phyloP scores from a whole-genome alignment of 37 sponge, comb jelly and placozoan genomes.

The Crambe crambe region DNA sequence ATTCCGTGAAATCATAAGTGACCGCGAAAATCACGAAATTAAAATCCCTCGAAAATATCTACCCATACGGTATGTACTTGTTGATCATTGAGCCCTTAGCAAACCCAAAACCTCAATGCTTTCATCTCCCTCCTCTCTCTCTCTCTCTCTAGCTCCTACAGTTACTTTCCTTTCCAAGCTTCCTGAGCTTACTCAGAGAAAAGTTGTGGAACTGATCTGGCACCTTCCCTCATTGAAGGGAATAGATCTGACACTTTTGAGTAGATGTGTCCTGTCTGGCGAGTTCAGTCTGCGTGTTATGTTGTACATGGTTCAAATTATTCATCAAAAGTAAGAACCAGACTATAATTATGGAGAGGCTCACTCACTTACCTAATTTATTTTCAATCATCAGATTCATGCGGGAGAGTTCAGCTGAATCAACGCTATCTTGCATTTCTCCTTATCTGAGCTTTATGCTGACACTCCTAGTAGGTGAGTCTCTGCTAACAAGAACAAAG shows the following conservation, averaged over 20 bases:
- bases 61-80: too few relatives aligned
- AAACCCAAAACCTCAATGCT: too few relatives aligned
- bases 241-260: neutral
- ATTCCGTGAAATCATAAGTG: too few relatives aligned
- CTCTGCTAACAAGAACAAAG: too few relatives aligned
- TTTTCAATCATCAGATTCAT: neutral
- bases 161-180: neutral
- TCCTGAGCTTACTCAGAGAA: neutral
- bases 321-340: neutral
- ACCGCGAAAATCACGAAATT: too few relatives aligned
- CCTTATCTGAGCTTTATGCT: neutral
- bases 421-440: too few relatives aligned
- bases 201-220: neutral
- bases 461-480: neutral
- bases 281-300: neutral
- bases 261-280: neutral
- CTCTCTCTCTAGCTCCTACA: neutral
- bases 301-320: neutral
- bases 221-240: neutral
- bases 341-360: neutral
- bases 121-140: neutral
- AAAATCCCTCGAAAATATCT: too few relatives aligned
- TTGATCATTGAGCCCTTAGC: too few relatives aligned
- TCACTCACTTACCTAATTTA: neutral
- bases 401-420: neutral